Percentiles rank a stretch among this genome's conserved stretches.
These are phyloP conservation scores for Apodemia hepburni DNA, from an alignment of 2,888 invertebrate genomes.

Conservation along the genomic window DNA sequence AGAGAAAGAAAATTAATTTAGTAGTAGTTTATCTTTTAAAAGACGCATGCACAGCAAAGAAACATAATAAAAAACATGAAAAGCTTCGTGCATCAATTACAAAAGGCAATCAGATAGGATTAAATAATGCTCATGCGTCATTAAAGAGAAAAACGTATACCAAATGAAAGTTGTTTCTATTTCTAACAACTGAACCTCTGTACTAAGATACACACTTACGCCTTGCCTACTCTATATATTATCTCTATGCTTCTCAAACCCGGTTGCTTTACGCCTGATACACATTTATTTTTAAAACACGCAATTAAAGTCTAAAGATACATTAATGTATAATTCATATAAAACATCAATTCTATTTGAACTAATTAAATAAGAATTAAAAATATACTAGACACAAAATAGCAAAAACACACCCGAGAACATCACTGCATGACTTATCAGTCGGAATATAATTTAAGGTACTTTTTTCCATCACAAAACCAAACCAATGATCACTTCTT, in stretches of 20 bases:
- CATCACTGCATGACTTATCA: slow-evolving; percentile 9
- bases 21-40: no score
- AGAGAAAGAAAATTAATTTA: no score
- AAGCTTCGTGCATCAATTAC: no score
- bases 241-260: not conserved
- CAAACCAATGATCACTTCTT: not conserved
- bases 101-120: no score
- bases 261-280: not conserved
- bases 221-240: no score
- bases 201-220: no score
- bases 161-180: no score
- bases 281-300: not conserved
- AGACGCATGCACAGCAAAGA: no score
- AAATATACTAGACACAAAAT: slow-evolving; percentile 5
- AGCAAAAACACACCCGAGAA: slow-evolving; percentile 2
- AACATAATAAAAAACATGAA: no score
- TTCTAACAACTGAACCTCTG: no score
- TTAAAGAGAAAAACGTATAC: no score
- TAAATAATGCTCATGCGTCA: no score
- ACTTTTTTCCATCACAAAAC: not conserved
- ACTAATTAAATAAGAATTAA: slow-evolving; percentile 3
- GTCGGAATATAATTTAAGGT: not conserved
- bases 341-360: slow-evolving; percentile 9
- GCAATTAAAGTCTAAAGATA: slow-evolving; percentile 10
- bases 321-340: slow-evolving; percentile 7